Conservation (phyloP, 2,797 vertebrate species). For the Mionectes olivaceus region DNA sequence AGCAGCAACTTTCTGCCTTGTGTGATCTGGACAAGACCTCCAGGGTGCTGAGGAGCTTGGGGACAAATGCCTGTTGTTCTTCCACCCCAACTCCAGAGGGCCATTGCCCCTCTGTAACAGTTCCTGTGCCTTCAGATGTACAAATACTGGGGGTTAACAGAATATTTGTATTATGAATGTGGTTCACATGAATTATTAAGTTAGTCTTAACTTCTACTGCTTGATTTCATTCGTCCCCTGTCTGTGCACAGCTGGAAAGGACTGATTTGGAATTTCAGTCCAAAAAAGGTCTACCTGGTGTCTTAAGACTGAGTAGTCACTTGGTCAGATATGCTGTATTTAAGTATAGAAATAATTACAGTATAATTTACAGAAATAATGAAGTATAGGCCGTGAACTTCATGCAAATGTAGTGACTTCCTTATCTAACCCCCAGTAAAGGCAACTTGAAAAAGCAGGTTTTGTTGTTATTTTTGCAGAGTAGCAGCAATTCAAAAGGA, state of each 20-base stretch:
- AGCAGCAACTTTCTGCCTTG: not conserved
- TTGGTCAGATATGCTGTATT: not conserved
- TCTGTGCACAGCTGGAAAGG: not conserved
- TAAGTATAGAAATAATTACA: not conserved
- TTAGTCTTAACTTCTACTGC: not conserved
- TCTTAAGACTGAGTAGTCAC: not conserved
- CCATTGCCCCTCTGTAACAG: not conserved
- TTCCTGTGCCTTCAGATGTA: not conserved
- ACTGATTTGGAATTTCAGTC: not conserved
- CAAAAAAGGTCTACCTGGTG: not conserved
- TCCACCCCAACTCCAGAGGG: rapidly evolving
- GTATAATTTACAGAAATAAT: not conserved
- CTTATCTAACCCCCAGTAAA: not conserved
- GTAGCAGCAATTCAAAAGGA: not conserved
- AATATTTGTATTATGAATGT: not conserved
- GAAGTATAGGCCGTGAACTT: not conserved
- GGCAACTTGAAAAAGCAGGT: not conserved
- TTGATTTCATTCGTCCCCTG: not conserved
- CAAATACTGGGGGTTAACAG: not conserved
- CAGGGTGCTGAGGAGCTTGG: not conserved
- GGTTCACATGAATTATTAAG: not conserved
- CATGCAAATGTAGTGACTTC: not conserved
- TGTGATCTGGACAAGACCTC: not conserved
- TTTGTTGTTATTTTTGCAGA: not conserved
- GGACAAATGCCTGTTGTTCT: not conserved